Base-by-base conservation (phyloP, 2,113 vertebrate genomes). In the Sturnus vulgaris region DNA sequence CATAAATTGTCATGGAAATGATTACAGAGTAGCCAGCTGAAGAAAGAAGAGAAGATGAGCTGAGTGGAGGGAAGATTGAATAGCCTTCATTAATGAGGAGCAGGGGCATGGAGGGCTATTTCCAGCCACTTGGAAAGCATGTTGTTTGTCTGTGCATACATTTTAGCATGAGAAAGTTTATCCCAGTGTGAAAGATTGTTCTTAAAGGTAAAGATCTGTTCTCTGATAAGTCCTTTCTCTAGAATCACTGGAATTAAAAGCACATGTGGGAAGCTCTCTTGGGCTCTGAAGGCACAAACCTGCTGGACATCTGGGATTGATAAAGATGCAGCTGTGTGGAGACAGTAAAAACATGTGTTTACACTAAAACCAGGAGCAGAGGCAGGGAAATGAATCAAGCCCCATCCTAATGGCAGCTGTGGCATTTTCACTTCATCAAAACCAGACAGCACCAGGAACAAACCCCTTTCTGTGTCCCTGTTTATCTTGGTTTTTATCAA, bases 291-390 rank as follows among this genome's bases (percentile, higher is more conserved):
- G 87, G 86, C 92, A 94, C 94, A 96, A 96, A 97, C 96, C 97
- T 97, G 95, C 89, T 92, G 83, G 95, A 97, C 98, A 99, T 99
- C 98, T 99, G 99, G 97, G 98, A 89, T 81, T 92, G 92, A 98
- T 99, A 98, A 98, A 97, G 94, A 93, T 94, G 95, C 98, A 99
- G 98, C 98, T 98, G 98, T 97, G 97, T 94, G 79, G 83, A 97
- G 97, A 98, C 96, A 97, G 97, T 95, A 97, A 96, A 98, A 98
- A 98, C 98, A 97, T 96, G 90, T 98, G 97, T 98, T 98, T 98
- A 97, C 95, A 97, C 97, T 97, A 97, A 97, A 97, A 96, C 96
- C 97, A 84, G 97, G 96, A 96, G 97, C 97, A 97, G 89, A 97
- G 95, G 97, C 92, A 96, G 90, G 97, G 96, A 98, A 97, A 97